A percentile compares a stretch with the other conserved stretches of the same genome.
These are phyloP conservation scores for Sericinus montela DNA, from an alignment of 2,888 invertebrate genomes.

Conservation along the genomic window DNA sequence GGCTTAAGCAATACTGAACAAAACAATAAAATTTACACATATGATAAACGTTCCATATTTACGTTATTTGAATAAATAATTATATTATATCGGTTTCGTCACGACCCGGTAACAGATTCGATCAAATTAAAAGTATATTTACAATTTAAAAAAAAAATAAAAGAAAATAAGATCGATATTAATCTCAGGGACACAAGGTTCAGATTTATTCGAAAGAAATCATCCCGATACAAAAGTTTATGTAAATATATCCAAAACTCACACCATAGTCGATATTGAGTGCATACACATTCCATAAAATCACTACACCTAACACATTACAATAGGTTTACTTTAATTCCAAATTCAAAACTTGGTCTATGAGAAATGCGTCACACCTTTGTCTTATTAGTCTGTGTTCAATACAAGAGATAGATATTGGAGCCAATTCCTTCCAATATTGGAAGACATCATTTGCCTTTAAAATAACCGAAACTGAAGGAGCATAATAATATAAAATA, in stretches of 20 bases:
- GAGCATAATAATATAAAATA: background rate
- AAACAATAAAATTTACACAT: conserved; percentile 75
- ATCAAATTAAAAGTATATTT: conserved; percentile 55
- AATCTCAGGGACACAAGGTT: conserved; percentile 15
- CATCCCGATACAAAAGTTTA: conserved; percentile 13
- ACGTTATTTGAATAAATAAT: conserved; percentile 47
- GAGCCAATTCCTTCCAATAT: conserved; percentile 7
- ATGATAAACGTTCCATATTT: conserved; percentile 52
- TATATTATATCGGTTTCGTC: conserved; percentile 29
- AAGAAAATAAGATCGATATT: conserved; percentile 22
- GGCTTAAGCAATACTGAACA: conserved; percentile 74
- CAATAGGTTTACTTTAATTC: conserved; percentile 6
- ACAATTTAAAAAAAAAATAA: conserved; percentile 44
- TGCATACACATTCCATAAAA: background rate
- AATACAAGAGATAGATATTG: conserved; percentile 1
- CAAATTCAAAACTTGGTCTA: conserved; percentile 3
- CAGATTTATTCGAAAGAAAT: conserved; percentile 11
- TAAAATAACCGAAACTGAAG: background rate
- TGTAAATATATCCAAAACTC: conserved; percentile 19
- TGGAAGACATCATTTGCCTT: conserved; percentile 6
- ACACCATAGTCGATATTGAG: background rate
- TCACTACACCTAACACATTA: background rate
- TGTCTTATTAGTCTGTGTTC: background rate
- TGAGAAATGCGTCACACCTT: background rate
- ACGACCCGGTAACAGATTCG: conserved; percentile 60